Evolutionary conservation across 2,888 invertebrate genomes (phyloP).

Genomic region (Acrobasis suavella): DNA sequence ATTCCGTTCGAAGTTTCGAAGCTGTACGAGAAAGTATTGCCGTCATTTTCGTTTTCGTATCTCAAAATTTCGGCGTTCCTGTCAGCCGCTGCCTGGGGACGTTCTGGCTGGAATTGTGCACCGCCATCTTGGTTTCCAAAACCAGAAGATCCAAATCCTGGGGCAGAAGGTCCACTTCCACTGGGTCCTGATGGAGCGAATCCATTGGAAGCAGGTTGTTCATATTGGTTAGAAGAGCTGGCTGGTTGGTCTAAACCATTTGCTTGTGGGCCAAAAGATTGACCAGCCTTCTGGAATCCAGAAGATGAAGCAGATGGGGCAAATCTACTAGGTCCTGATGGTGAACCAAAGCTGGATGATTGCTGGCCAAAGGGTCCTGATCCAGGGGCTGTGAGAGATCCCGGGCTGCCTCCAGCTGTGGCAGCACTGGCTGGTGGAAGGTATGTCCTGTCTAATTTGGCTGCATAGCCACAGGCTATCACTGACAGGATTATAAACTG

Average conservation of each 20-base stretch:
- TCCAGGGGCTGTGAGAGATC: slow-evolving; percentile 59
- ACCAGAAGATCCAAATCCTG: slow-evolving; percentile 25
- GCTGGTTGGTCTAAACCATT: slow-evolving; percentile 25
- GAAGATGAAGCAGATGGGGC: slow-evolving; percentile 14
- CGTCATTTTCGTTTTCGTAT: slow-evolving; percentile 68
- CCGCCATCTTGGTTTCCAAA: slow-evolving; percentile 35
- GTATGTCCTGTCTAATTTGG: slow-evolving; percentile 71
- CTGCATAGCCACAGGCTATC: slow-evolving; percentile 69
- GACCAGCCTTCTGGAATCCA: slow-evolving; percentile 24
- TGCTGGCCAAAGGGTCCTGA: slow-evolving; percentile 34
- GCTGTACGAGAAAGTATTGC: slow-evolving; percentile 65
- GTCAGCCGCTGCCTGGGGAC: slow-evolving; percentile 64
- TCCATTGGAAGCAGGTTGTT: not conserved
- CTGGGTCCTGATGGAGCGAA: slow-evolving; percentile 9
- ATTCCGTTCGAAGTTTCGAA: slow-evolving; percentile 77
- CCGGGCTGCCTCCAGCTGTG: slow-evolving; percentile 70
- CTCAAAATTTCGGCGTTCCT: slow-evolving; percentile 64
- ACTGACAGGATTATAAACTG: slow-evolving; percentile 69
- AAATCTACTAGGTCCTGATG: slow-evolving; percentile 27
- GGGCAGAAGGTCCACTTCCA: not conserved
- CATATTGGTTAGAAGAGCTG: slow-evolving; percentile 9
- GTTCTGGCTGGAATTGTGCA: slow-evolving; percentile 53
- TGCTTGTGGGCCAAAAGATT: slow-evolving; percentile 4
- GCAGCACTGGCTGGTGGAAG: slow-evolving; percentile 69
- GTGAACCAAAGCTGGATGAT: slow-evolving; percentile 31